These are phyloP conservation scores for Campopleginae sp. DNA, from an alignment of 2,888 invertebrate species.

Conservation along the genomic window DNA sequence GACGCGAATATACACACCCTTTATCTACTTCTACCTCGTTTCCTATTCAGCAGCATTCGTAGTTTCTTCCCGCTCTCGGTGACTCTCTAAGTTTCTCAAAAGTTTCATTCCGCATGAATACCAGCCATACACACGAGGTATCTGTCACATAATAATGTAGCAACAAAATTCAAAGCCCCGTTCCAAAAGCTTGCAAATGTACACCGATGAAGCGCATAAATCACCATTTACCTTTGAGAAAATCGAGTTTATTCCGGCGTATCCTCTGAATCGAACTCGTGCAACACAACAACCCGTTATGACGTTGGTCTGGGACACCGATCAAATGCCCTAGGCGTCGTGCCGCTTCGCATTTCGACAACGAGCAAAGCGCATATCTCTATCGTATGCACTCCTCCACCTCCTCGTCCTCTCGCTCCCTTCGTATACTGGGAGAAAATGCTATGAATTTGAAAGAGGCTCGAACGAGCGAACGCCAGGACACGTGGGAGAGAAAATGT, in stretches of 20 bases:
- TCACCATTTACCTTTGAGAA: slow-evolving; percentile 43
- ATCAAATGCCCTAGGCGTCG: slow-evolving; percentile 47
- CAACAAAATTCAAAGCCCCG: neutral
- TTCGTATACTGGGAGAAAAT: slow-evolving; percentile 57
- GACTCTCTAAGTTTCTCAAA: slow-evolving; percentile 6
- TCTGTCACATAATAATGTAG: slow-evolving; percentile 19
- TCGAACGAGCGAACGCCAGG: slow-evolving; percentile 47
- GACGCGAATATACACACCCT: slow-evolving; percentile 14
- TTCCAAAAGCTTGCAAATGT: neutral
- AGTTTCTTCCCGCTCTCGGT: slow-evolving; percentile 10
- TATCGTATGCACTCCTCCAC: slow-evolving; percentile 19
- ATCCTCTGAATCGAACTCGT: slow-evolving; percentile 37
- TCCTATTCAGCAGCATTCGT: slow-evolving; percentile 26
- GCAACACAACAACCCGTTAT: slow-evolving; percentile 35
- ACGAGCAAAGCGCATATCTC: slow-evolving; percentile 17
- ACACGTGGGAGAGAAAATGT: slow-evolving; percentile 41
- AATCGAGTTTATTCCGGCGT: slow-evolving; percentile 56
- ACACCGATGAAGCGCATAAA: slow-evolving; percentile 38
- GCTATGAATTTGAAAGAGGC: slow-evolving; percentile 66
- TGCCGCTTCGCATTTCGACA: slow-evolving; percentile 45
- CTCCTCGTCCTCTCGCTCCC: neutral
- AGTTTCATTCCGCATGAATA: slow-evolving; percentile 11
- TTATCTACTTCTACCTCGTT: slow-evolving; percentile 29
- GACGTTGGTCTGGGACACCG: slow-evolving; percentile 34
- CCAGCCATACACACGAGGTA: neutral